Evolutionary conservation across 2,113 vertebrate species (phyloP).

Genomic region (Cinclus mexicanus): DNA sequence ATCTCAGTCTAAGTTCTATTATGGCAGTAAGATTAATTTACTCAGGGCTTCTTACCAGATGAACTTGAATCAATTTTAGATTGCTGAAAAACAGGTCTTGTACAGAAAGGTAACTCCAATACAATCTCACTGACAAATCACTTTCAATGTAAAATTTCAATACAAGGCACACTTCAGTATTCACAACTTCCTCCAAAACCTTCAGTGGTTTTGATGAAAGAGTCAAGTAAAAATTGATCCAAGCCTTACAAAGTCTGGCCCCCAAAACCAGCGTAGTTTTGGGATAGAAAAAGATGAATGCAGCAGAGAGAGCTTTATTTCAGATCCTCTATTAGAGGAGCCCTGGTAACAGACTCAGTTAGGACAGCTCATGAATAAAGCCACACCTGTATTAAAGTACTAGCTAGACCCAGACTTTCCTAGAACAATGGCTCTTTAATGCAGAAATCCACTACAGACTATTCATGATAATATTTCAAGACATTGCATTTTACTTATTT

Average conservation of each 20-base stretch:
- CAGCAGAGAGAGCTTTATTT: background rate
- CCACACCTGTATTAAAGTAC: background rate
- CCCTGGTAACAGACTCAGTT: background rate
- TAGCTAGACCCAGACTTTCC: background rate
- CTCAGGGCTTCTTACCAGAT: background rate
- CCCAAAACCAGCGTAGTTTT: background rate
- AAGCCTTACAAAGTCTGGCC: background rate
- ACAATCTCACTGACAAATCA: background rate
- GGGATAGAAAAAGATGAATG: background rate
- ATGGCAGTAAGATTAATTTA: background rate
- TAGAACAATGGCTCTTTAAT: background rate
- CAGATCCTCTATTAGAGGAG: background rate
- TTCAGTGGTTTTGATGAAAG: background rate
- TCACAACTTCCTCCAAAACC: background rate
- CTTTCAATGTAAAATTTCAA: background rate
- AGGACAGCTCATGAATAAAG: background rate
- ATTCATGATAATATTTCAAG: background rate
- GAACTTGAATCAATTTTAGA: background rate
- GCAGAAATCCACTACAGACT: background rate
- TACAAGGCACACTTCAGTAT: background rate
- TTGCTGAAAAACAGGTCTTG: background rate
- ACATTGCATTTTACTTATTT: background rate
- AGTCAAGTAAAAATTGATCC: background rate
- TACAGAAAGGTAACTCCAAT: background rate
- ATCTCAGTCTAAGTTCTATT: background rate